A percentile compares a stretch with the other conserved stretches of the same genome.
Conservation (phyloP, 2,888 invertebrate species). For the Cabera pusaria region DNA sequence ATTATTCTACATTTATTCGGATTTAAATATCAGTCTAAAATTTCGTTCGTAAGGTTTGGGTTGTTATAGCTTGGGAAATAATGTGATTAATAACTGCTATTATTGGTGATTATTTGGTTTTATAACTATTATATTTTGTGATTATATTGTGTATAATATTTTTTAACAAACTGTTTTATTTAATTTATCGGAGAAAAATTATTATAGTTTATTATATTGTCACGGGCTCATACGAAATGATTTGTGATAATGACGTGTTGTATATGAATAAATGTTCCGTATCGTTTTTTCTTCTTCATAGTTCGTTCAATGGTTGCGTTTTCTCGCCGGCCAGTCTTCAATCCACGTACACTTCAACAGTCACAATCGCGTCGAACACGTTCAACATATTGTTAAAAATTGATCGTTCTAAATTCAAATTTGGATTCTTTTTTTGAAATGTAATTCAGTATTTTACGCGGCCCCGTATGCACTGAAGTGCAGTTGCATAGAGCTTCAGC, state of each 20-base stretch:
- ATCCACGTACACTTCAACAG: constrained; percentile 1
- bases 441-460: constrained; percentile 47
- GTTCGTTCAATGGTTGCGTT: constrained; percentile 41
- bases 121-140: constrained; percentile 62
- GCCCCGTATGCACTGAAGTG: constrained; percentile 76
- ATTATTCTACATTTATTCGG: constrained; percentile 60
- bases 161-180: constrained; percentile 58
- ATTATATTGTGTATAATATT: constrained; percentile 64
- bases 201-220: constrained; percentile 59
- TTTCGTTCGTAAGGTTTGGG: constrained; percentile 79
- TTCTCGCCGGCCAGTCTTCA: constrained; percentile 25
- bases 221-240: constrained; percentile 58
- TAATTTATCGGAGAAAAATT: constrained; percentile 28
- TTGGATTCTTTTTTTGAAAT: constrained; percentile 17
- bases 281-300: constrained; percentile 80
- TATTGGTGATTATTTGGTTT: constrained; percentile 59
- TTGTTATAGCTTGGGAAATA: constrained; percentile 71
- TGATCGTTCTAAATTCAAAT: constrained; percentile 1
- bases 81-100: constrained; percentile 53
- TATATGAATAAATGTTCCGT: constrained; percentile 46
- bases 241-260: constrained; percentile 46
- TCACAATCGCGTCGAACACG: constrained; percentile 22
- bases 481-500: constrained; percentile 70
- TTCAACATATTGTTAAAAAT: constrained; percentile 22
- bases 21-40: constrained; percentile 81